These are phyloP conservation scores for Calephelis perditalis DNA, from an alignment of 2,888 invertebrate genomes.

Conservation along the genomic window DNA sequence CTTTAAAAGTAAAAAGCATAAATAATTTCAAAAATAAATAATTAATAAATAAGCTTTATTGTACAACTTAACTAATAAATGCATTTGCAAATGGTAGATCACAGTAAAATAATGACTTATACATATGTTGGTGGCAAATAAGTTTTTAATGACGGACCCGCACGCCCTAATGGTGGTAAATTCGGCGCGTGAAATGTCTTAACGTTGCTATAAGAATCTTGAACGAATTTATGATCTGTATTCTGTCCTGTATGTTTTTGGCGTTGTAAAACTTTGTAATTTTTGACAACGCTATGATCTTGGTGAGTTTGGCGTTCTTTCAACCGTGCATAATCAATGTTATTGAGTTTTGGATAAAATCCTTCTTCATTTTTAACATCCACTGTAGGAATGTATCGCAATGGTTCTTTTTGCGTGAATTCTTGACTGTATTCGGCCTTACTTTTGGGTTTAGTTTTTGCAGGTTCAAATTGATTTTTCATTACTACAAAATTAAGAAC, in stretches of 20 bases:
- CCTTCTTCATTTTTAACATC: slow-evolving; percentile 35
- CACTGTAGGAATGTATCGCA: slow-evolving; percentile 38
- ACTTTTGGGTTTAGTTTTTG: slow-evolving; percentile 49
- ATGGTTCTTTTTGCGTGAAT: slow-evolving; percentile 41
- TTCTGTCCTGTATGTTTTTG: slow-evolving; percentile 42
- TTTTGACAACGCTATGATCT: slow-evolving; percentile 58
- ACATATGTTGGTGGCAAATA: slow-evolving; percentile 63
- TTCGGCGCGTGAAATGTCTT: slow-evolving; percentile 43
- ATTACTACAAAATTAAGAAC: slow-evolving; percentile 55
- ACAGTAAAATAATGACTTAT: slow-evolving; percentile 43
- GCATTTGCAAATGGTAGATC: slow-evolving; percentile 47
- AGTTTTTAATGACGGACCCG: slow-evolving; percentile 64
- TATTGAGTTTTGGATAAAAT: slow-evolving; percentile 28
- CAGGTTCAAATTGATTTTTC: slow-evolving; percentile 63
- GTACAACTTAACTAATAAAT: slow-evolving; percentile 56
- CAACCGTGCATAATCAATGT: slow-evolving; percentile 37
- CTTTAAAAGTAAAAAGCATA: too few species aligned
- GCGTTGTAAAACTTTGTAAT: slow-evolving; percentile 65
- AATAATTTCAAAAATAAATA: too few species aligned
- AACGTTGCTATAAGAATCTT: slow-evolving; percentile 47
- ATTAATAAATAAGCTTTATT: slow-evolving; percentile 8
- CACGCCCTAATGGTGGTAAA: slow-evolving; percentile 63
- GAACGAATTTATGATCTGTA: slow-evolving; percentile 39
- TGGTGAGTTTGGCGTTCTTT: slow-evolving; percentile 50
- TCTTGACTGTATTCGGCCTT: slow-evolving; percentile 35